Conservation (phyloP, 2,113 vertebrate genomes). For the Crotalus helleri region DNA sequence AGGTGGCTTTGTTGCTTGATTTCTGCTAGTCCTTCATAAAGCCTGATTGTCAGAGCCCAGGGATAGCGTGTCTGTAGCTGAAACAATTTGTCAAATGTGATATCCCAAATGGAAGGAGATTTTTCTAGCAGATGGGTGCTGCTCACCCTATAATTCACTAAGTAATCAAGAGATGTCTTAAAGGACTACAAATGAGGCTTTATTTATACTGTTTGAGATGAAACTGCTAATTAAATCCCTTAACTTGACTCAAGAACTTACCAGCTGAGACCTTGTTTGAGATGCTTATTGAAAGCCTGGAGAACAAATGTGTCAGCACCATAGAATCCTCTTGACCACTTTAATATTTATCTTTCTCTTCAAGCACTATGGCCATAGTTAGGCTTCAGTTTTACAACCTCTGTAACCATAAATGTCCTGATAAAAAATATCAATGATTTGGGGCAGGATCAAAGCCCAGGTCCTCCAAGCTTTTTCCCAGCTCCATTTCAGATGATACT, state of each 20-base stretch:
- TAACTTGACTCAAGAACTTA: slow-evolving; percentile 15
- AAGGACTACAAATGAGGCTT: slow-evolving; percentile 14
- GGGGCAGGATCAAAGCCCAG: not conserved
- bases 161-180: slow-evolving; percentile 1
- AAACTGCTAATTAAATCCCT: slow-evolving; percentile 46
- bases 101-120: slow-evolving; percentile 20
- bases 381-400: not conserved
- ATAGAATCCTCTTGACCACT: not conserved
- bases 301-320: not conserved
- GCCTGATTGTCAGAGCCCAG: not conserved
- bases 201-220: slow-evolving; percentile 29
- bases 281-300: slow-evolving; percentile 20
- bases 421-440: not conserved
- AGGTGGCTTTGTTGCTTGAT: not conserved
- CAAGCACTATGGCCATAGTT: not conserved
- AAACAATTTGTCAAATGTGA: slow-evolving; percentile 30
- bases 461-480: not conserved
- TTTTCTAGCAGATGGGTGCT: slow-evolving; percentile 48
- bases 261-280: slow-evolving; percentile 44
- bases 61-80: slow-evolving; percentile 14
- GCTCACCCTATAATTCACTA: slow-evolving; percentile 29
- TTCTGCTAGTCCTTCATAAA: slow-evolving; percentile 26
- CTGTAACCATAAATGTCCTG: not conserved
- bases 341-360: slow-evolving; percentile 9
- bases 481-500: not conserved